Evolutionary conservation across 2,888 invertebrate species (phyloP).

Genomic region (Sarcophaga carnaria): DNA sequence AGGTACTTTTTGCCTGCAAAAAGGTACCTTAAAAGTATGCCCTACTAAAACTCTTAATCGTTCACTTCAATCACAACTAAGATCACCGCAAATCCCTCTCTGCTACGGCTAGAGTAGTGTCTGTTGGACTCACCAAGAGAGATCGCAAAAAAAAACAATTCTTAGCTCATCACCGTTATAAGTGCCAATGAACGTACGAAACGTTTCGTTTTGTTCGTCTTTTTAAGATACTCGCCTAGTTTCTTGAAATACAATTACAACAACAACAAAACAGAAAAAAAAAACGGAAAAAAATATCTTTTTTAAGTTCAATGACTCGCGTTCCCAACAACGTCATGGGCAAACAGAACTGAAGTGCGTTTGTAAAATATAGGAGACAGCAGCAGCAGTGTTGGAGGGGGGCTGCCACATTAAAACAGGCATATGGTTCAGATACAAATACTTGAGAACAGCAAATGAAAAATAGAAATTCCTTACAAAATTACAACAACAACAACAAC

Average conservation of each 20-base stretch:
- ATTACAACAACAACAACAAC: conserved; percentile 1
- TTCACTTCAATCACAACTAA: neutral
- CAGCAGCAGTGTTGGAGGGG: no score
- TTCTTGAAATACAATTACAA: conserved; percentile 56
- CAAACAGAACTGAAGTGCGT: conserved; percentile 70
- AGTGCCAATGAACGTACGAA: conserved; percentile 67
- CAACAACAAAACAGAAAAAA: conserved; percentile 27
- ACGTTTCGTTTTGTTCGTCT: conserved; percentile 24
- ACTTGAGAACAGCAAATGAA: neutral
- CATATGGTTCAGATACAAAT: neutral
- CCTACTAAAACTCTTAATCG: no score
- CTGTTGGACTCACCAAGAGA: neutral
- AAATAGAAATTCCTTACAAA: neutral
- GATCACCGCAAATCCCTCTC: neutral
- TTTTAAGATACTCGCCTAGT: conserved; percentile 68
- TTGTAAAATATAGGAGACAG: conserved; percentile 18
- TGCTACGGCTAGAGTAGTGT: no score
- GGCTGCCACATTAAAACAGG: no score
- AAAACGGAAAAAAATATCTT: conserved; percentile 41
- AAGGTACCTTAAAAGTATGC: no score
- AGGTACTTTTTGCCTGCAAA: no score
- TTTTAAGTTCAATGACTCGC: conserved; percentile 79
- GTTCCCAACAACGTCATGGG: conserved; percentile 77
- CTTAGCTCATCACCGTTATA: conserved; percentile 61
- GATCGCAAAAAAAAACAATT: neutral